Evolutionary conservation across 2,113 vertebrate species (phyloP).

Genomic region (Coreoperca whiteheadi): DNA sequence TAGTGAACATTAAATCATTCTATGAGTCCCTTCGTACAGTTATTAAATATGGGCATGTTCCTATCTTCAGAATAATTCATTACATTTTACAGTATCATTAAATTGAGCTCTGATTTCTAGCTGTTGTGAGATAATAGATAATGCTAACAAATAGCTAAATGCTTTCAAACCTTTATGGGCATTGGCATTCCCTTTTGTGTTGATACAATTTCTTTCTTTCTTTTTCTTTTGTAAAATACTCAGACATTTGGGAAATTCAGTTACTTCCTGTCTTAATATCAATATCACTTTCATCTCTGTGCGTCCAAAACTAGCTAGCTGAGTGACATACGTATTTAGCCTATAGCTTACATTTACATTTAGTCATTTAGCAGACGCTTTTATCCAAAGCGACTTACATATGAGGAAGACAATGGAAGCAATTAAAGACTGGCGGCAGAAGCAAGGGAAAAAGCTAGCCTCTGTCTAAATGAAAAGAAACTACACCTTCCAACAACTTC

Average conservation of each 20-base stretch:
- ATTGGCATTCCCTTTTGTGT: background rate
- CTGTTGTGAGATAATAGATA: background rate
- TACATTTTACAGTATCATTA: background rate
- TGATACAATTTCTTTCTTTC: background rate
- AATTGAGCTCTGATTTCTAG: background rate
- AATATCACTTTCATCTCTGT: background rate
- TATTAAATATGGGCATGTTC: background rate
- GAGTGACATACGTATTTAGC: background rate
- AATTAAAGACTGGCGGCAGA: background rate
- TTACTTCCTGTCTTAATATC: constrained; percentile 20
- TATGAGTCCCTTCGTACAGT: background rate
- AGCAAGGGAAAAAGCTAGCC: background rate
- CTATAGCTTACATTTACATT: too few species aligned
- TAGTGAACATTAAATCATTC: background rate
- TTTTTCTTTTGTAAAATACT: constrained; percentile 6
- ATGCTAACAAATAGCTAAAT: background rate
- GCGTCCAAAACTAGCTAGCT: background rate
- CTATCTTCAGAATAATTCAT: background rate
- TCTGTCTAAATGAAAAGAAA: background rate
- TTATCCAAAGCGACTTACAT: too few species aligned
- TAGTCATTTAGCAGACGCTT: too few species aligned
- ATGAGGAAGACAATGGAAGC: too few species aligned
- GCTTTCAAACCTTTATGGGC: background rate
- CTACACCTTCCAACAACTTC: background rate
- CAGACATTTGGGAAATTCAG: background rate